Base-by-base conservation (phyloP, 1,140 invertebrate genomes). In the Tetramorium parvispinum region DNA sequence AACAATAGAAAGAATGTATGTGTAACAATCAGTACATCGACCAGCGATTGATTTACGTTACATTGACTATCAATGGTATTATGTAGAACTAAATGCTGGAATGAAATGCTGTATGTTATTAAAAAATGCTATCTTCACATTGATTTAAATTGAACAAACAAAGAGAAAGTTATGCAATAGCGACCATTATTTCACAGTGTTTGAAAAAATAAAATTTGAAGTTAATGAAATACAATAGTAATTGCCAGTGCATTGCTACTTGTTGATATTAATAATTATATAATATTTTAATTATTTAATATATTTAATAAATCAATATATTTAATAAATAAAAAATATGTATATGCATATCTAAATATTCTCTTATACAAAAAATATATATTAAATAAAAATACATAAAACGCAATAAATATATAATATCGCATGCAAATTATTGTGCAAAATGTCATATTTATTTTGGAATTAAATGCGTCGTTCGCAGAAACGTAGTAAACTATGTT, bases 21-120 rank as follows among this genome's bases (percentile, higher is more conserved):
- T 32, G n/a, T 40, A 40, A 46, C 10, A 55, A 3, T 70, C 37
- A 5, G 10, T 43, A 82, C 10, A 59, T 82, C 4, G 11, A 82
- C 55, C 43, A 82, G 40, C 11, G 6, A 21, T 16, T 3, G 40
- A 73, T 82, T 57, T 37, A 82, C 37, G 11, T 82, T 43, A 40
- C 21, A 18, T 57, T 65, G 43, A 37, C 1, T 5, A 8, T 24
- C 32, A 18, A 11, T 16, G 21, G 3, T 18, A 63, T 63, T 46
- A 43, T 55, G n/a, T 46, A 82, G 5, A 71, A 11, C 10, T 57
- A 49, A 46, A 55, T 43, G 53, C 32, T 24, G 3, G 43, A 55
- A 46, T 21, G 32, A 57, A 32, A 57, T n/a, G 32, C 32, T 32
- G 32, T n/a, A 40, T 43, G 21, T 63, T 55, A 21, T 49, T 3